Evolutionary conservation across 2,113 vertebrate species (phyloP), one percentile per base, ranked within the genome.

Genomic region (Gadus macrocephalus): DNA sequence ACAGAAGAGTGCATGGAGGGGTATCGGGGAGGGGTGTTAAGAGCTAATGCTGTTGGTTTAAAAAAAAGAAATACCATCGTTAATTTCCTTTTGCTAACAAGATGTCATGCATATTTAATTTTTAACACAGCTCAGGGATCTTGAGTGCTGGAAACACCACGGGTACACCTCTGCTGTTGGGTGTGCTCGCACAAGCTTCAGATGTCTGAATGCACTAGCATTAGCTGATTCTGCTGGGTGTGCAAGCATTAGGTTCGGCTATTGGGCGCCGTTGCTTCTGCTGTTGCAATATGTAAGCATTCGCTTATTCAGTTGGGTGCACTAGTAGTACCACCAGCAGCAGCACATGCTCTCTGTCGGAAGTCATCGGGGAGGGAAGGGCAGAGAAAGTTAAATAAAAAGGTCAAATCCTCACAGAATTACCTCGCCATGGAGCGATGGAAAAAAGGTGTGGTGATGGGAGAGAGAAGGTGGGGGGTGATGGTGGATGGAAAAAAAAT

Each of bases 281-380:
- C 31, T 35, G 31, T 35, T 35, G 31, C 4, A 35, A 35, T 35
- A 7, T 0, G 31, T 7, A 5, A 35, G 31, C 31, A 35, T 61
- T 27, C 67, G 62, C 56, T 66, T 67, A 11, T 19, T 35, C 16
- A 14, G n/a, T 49, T 60, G 25, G 63, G 12, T 0, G 1, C 42
- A 14, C 66, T 55, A 9, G 31, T 35, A 5, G 31, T 25, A 25
- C 25, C 31, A 67, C 49, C 60, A 25, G 31, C 62, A 60, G 20
- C 4, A 3, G 16, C 16, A 60, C 8, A 67, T 65, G 19, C 12
- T 69, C 69, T 59, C 15, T 55, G 12, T 42, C 64, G 68, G 65
- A 74, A 62, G 59, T 58, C 71, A 79, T 68, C 16, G 19, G 72
- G 19, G 72, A 27, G 31, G 53, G 63, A 56, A 66, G 64, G 35